Evolutionary conservation across 2,113 vertebrate species (phyloP), one percentile per base, ranked within the genome.

Genomic region (Hippoglossus stenolepis): DNA sequence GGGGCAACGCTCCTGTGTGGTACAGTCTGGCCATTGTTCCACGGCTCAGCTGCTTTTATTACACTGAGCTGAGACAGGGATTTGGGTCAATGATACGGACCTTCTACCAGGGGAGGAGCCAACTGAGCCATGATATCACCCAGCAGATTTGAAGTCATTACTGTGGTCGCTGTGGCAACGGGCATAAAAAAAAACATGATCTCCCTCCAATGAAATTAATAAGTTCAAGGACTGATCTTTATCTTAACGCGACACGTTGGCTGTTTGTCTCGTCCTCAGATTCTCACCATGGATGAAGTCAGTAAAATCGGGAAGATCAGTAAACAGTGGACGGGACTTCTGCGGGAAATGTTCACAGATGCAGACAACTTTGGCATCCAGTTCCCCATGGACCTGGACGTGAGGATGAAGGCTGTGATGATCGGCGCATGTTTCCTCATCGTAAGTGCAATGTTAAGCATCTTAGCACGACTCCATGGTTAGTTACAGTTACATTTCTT

Each of bases 391-490:
- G 96, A 98, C 65, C 94, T 99, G 11, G 97, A 98, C 54, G 96
- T 98, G 83, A 96, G 93, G 83, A 96, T 98, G 89, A 99, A 99
- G 88, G 97, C 97, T 7, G 96, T 96, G 20, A 95, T 98, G 96
- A 90, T 99, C 0, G 97, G 96, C 0, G 96, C 97, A 1, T 98
- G 96, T 84, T 99, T 99, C 81, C 97, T 99, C 65, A 96, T 99
- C 0, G 97, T 99, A 92, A 98, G 97, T 96, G 40, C 20, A 72
- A 43, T 4, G n/a, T 57, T 10, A 21, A 7, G 20, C 14, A 2
- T 38, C 26, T 57, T 28, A 54, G 57, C 23, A 18, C n/a, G 23
- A 58, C 40, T 47, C 13, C 65, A 23, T 62, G 26, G 4, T 38
- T 24, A 59, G 51, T 7, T 31, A 7, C 31, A 31, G 31, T 51